Conservation (phyloP, 2,888 invertebrate genomes). For the Limenitis camilla region DNA sequence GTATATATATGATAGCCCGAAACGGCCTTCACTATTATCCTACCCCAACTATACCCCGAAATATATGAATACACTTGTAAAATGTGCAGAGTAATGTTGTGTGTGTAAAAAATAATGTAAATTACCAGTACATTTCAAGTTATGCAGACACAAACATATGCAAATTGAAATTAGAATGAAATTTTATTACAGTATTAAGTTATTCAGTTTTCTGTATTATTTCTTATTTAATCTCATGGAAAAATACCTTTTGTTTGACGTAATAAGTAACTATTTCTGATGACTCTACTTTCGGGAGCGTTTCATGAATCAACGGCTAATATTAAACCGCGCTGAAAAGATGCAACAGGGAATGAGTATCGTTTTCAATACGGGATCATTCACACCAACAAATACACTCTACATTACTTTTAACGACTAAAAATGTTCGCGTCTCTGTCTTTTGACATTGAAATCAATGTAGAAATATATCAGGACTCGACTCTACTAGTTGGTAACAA, state of each 20-base stretch:
- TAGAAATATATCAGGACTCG: slow-evolving; percentile 36
- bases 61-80: too few species aligned
- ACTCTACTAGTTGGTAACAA: slow-evolving; percentile 36
- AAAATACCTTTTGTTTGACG: slow-evolving; percentile 45
- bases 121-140: too few species aligned
- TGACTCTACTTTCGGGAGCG: slow-evolving; percentile 39
- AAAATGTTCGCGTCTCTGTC: slow-evolving; percentile 38
- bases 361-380: slow-evolving; percentile 29
- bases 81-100: too few species aligned
- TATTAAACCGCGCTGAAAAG: slow-evolving; percentile 48
- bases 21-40: too few species aligned
- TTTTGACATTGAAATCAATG: slow-evolving; percentile 43
- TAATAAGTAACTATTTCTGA: slow-evolving; percentile 56
- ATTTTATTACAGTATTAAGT: neutral
- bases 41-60: too few species aligned
- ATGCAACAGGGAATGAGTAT: slow-evolving; percentile 47
- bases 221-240: neutral
- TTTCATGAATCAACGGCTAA: slow-evolving; percentile 63
- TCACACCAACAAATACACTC: slow-evolving; percentile 18
- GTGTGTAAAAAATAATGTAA: too few species aligned
- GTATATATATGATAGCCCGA: too few species aligned
- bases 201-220: neutral
- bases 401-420: slow-evolving; percentile 15
- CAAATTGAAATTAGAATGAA: too few species aligned
- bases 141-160: too few species aligned